phyloP scores from a whole-genome alignment of 1,140 invertebrate genomes.

The Drosophila ercepeae region DNA sequence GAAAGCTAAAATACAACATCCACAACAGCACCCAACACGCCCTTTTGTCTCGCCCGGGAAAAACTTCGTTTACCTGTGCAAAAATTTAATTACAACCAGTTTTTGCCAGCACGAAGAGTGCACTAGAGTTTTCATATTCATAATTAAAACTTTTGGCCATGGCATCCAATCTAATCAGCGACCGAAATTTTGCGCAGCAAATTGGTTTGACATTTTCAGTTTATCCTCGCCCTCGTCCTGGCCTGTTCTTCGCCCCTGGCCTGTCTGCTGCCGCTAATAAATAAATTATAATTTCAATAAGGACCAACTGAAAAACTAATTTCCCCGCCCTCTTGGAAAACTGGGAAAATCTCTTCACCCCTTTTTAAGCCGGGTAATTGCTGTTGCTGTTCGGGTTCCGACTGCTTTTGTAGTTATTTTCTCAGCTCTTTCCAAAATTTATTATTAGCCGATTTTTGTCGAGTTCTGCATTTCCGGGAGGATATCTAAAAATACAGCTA shows the following conservation, averaged over 20 bases:
- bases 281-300: constrained; percentile 80
- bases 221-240: constrained; percentile 24
- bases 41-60: constrained; percentile 2
- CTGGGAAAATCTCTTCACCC: not conserved
- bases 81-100: constrained; percentile 65
- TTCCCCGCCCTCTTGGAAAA: constrained; percentile 18
- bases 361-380: constrained; percentile 10
- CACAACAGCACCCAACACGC: constrained; percentile 21
- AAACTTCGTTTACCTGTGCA: constrained; percentile 53
- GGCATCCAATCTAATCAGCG: constrained; percentile 67
- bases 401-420: constrained; percentile 17
- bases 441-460: not conserved
- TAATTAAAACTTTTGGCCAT: constrained; percentile 72
- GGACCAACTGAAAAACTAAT: constrained; percentile 54
- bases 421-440: constrained; percentile 1
- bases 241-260: constrained; percentile 1
- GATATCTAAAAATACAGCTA: not conserved
- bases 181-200: constrained; percentile 56
- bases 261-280: constrained; percentile 46
- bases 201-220: constrained; percentile 67
- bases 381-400: constrained; percentile 15
- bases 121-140: constrained; percentile 58
- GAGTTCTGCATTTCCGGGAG: constrained; percentile 5
- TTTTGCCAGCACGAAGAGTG: constrained; percentile 33
- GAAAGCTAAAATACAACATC: constrained; percentile 9